Base-by-base conservation (phyloP, 2,797 vertebrate species). In the Paguma larvata region DNA sequence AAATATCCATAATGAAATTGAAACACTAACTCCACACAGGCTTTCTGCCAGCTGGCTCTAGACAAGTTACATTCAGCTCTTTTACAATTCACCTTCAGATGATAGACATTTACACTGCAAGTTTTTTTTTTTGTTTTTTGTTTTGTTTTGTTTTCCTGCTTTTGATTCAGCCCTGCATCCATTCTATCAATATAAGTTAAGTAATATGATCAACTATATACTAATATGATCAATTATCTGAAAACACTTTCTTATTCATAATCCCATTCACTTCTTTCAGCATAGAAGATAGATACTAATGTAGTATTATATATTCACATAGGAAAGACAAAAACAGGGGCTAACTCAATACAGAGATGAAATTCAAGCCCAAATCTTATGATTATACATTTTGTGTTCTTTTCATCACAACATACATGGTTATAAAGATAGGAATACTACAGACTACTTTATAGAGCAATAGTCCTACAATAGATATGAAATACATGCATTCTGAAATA, bases 1-100 rank as follows among this genome's bases (percentile, higher is more conserved):
- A 96, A 98, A 96, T 77, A 70, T 70, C 32, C 95, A 62, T 95
- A 77, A 95, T 67, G 88, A 62, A 97, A 97, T 72, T 85, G 85
- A 73, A 97, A 73, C 30, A 25, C 32, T 97, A 91, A 82, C 89
- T 34, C 2, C 46, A 79, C 4, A 65, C 53, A 89, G 86, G 80
- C 68, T 63, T 56, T 63, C n/a, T 59, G 93, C 89, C 93, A 85
- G 59, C 80, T 94, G 94, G 68, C 53, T 9, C 16, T 72, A 70
- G 67, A 93, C 11, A 93, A 85, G 70, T 78, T 65, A 77, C 23
- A 38, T 85, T 86, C 62, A 96, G 91, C 48, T 85, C 41, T 95
- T 97, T 96, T 92, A 85, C 65, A 86, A 56, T 91, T 97, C 95
- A 97, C 82, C 87, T 93, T 96, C 67, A 87, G 67, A 72, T 96